Percentiles rank a stretch among this genome's conserved stretches.
Conservation (phyloP, 2,888 invertebrate species). For the Eilema depressum region DNA sequence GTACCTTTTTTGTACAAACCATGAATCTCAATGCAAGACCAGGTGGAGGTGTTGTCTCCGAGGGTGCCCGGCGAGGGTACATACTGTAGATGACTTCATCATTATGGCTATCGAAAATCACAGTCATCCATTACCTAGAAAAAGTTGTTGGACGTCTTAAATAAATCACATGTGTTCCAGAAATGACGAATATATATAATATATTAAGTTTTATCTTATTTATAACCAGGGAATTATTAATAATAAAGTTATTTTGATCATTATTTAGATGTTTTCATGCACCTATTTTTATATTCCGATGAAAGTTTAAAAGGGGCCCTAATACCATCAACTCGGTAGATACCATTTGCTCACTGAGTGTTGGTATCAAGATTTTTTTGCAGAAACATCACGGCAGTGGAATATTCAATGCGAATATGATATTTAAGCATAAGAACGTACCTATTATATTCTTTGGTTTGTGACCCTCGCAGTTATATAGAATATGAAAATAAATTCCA, state of each 20-base stretch:
- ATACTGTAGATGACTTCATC: slow-evolving; percentile 47
- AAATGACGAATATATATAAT: background rate
- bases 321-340: background rate
- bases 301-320: background rate
- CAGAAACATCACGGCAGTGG: background rate
- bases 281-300: background rate
- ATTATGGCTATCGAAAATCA: slow-evolving; percentile 27
- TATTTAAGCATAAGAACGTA: too few relatives aligned
- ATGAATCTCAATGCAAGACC: slow-evolving; percentile 42
- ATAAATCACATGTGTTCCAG: background rate
- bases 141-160: background rate
- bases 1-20: slow-evolving; percentile 50
- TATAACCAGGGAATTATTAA: background rate
- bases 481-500: too few relatives aligned
- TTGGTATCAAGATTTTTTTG: background rate
- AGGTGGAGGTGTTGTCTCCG: slow-evolving; percentile 60
- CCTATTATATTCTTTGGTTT: too few relatives aligned
- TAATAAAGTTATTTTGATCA: background rate
- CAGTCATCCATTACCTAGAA: slow-evolving; percentile 29
- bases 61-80: slow-evolving; percentile 56
- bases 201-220: background rate
- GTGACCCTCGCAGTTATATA: too few relatives aligned
- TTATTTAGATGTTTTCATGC: background rate
- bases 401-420: too few relatives aligned
- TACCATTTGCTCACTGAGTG: background rate